Evolutionary conservation across 1,140 invertebrate species (phyloP), one percentile per base, ranked within the genome.

Genomic region (Goniozus legneri): DNA sequence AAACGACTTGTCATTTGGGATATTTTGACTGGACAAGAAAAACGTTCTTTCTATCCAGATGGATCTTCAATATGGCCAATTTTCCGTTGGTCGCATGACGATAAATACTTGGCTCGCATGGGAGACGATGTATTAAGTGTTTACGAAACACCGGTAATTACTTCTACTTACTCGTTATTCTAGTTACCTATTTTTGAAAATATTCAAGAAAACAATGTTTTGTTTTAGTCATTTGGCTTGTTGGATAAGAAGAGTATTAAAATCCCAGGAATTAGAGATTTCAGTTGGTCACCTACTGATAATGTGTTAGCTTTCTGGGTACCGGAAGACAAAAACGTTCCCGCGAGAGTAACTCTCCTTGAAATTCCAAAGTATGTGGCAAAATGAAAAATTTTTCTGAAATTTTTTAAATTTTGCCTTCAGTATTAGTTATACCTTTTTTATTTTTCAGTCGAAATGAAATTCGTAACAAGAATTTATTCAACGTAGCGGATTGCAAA

Each of bases 241-340:
- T 73, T 97, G 1, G 93, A 97, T 44, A 93, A 96, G 69, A 97
- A 97, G 67, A 95, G 92, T 57, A 86, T 98, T 40, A 97, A 95
- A 69, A 89, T 97, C 19, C 79, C 84, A 7, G 92, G 91, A 27
- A 92, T 97, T 37, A 83, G 89, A 54, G 94, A 97, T 67, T 99
- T 99, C 71, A 89, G 88, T 54, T 99, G 96, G 96, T 98, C 95
- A 12, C 96, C 97, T 0, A 92, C 93, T 8, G 93, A 98, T 64
- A 97, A 97, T 65, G 81, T 94, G 20, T 82, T 99, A 21, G 95
- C 95, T 3, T 98, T 97, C 69, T 99, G 96, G 95, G 92, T 97
- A n/a, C 92, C 92, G 13, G 97, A 98, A 77, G 90, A 97, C 62
- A 92, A 94, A 67, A 90, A 88, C 56, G 91, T 95, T 3, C 91